Evolutionary conservation across 2,113 vertebrate genomes (phyloP).

Genomic region (Bombycilla garrulus): DNA sequence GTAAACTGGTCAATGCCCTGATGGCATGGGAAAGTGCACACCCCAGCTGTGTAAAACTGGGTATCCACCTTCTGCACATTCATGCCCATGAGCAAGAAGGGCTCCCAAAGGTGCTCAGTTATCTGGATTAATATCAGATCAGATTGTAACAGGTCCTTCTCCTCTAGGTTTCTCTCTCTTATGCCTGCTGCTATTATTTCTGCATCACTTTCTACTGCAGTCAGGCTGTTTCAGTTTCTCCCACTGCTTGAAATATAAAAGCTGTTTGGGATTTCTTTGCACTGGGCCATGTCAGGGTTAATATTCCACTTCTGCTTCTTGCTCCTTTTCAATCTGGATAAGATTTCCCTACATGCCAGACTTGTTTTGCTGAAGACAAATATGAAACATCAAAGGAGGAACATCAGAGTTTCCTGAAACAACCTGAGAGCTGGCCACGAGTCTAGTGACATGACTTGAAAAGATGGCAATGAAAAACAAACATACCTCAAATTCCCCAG

Average conservation of each 20-base stretch:
- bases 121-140: not conserved
- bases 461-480: slow-evolving; percentile 23
- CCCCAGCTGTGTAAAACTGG: not conserved
- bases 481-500: not conserved
- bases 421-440: not conserved
- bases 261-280: not conserved
- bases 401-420: not conserved
- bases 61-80: too few species aligned
- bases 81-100: not conserved
- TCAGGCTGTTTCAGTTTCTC: not conserved
- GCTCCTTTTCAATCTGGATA: not conserved
- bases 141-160: not conserved
- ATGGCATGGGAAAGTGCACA: accelerated
- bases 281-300: not conserved
- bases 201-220: not conserved
- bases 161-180: not conserved
- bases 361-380: not conserved
- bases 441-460: not conserved
- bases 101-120: not conserved
- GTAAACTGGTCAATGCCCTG: too few species aligned
- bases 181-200: not conserved
- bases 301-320: not conserved
- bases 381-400: not conserved
- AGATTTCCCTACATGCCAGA: not conserved
- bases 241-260: not conserved